Percentiles rank a stretch among this genome's conserved stretches.
These are phyloP conservation scores for Taenioides sp. DNA, from an alignment of 2,797 vertebrate genomes.

Conservation along the genomic window DNA sequence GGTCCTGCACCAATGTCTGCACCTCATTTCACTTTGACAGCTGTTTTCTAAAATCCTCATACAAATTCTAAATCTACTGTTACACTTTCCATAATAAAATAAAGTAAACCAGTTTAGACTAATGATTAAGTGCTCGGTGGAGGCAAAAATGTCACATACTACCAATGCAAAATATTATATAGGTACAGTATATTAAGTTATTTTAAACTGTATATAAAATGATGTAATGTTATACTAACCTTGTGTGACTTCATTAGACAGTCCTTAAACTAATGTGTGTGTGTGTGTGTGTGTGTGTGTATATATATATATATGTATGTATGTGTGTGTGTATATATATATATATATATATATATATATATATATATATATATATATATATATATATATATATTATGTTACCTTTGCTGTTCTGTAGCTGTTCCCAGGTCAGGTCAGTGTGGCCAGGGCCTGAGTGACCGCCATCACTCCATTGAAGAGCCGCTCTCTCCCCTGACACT, in stretches of 20 bases:
- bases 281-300: too few relatives aligned
- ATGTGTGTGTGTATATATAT: too few relatives aligned
- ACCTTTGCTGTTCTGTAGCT: constrained; percentile 28
- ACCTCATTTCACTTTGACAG: constrained; percentile 8
- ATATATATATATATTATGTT: too few relatives aligned
- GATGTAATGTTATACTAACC: too few relatives aligned
- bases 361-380: too few relatives aligned
- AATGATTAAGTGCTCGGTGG: not conserved
- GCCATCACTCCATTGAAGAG: constrained; percentile 27
- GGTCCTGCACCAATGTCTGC: constrained; percentile 36
- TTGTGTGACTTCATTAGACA: not conserved
- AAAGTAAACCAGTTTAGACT: not conserved
- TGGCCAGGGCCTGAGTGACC: constrained; percentile 33
- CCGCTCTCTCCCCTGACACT: not conserved
- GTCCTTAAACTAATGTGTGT: not conserved
- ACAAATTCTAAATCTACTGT: not conserved
- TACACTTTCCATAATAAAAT: too few relatives aligned
- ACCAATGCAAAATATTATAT: too few relatives aligned
- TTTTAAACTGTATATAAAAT: too few relatives aligned
- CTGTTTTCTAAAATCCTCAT: not conserved
- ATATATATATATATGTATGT: too few relatives aligned
- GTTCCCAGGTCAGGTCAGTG: constrained; percentile 54
- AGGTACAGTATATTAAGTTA: too few relatives aligned
- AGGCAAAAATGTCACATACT: too few relatives aligned
- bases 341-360: too few relatives aligned